Evolutionary conservation across 2,797 vertebrate genomes (phyloP), one percentile per base, ranked within the genome.

Genomic region (Squalus acanthias): DNA sequence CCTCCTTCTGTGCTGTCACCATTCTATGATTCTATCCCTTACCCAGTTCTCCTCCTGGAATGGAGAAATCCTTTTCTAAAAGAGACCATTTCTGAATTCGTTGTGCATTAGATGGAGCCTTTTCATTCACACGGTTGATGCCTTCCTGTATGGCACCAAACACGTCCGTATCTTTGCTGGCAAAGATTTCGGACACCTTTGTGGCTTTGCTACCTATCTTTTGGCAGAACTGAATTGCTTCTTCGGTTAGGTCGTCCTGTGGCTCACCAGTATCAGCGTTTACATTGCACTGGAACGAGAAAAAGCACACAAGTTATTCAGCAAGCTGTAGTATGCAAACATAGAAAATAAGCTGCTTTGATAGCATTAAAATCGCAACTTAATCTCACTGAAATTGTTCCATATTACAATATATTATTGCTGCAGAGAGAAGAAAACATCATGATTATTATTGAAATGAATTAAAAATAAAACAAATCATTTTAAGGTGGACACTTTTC

Each of bases 41-140:
- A 99, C 99, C 99, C 0, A 99, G 98, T 97, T 99, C 99, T 96
- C 99, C 99, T 0, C 98, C 98, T 0, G 17, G 0, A 26, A 99
- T 53, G 0, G 99, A 99, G 93, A 99, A 99, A 96, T 99, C 99
- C 72, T 97, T 98, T 1, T 98, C 98, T 96, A 99, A 97, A 5
- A 99, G 79, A 2, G 97, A 3, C 98, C 99, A 99, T 97, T 99
- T 99, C 97, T 99, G 99, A 70, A 99, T 97, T 96, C 98, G 98
- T 98, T 99, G 99, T 0, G 98, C 98, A 0, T 99, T 99, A 4
- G 99, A 99, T 0, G 96, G 96, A 0, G 99, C 98, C 0, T 96
- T 96, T 96, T 98, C 97, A 0, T 99, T 99, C 96, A 99, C 98
- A 0, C 96, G 53, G 0, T 98, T 97, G 65, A 99, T 98, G 2